These are phyloP conservation scores for Mellivora capensis DNA, from an alignment of 2,113 vertebrate species.

Conservation along the genomic window DNA sequence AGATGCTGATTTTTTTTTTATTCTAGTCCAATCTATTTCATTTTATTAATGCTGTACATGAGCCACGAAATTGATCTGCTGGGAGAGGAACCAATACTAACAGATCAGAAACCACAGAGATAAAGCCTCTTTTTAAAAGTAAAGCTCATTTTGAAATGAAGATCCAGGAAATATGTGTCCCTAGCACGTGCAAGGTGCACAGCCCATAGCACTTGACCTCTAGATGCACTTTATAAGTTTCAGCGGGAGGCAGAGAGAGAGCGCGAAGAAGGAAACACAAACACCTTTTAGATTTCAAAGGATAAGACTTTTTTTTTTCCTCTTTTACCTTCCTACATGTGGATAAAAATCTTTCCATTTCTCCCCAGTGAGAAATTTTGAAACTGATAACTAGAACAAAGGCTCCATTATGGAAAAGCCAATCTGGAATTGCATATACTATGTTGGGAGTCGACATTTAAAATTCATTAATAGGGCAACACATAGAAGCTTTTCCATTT, in stretches of 20 bases:
- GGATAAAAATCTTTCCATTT: background rate
- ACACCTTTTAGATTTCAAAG: background rate
- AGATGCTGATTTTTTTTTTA: background rate
- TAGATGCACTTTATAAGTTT: background rate
- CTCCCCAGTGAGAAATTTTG: background rate
- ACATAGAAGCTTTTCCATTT: background rate
- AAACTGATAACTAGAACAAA: conserved; percentile 16
- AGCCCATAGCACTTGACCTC: background rate
- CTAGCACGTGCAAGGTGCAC: background rate
- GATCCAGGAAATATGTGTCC: background rate
- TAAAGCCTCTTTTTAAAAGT: background rate
- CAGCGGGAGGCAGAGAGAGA: background rate
- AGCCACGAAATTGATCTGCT: background rate
- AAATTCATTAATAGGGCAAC: conserved; percentile 45
- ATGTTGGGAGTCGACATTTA: background rate
- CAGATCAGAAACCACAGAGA: background rate
- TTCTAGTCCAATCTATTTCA: background rate
- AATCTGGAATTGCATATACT: background rate
- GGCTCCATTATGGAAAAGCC: background rate
- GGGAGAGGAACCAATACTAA: background rate
- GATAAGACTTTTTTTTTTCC: background rate
- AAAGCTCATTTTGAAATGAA: background rate
- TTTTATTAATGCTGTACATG: background rate
- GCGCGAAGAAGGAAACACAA: background rate
- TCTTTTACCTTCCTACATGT: background rate